phyloP scores from a whole-genome alignment of 1,140 invertebrate species.

The Akabosia matsudoensis region DNA sequence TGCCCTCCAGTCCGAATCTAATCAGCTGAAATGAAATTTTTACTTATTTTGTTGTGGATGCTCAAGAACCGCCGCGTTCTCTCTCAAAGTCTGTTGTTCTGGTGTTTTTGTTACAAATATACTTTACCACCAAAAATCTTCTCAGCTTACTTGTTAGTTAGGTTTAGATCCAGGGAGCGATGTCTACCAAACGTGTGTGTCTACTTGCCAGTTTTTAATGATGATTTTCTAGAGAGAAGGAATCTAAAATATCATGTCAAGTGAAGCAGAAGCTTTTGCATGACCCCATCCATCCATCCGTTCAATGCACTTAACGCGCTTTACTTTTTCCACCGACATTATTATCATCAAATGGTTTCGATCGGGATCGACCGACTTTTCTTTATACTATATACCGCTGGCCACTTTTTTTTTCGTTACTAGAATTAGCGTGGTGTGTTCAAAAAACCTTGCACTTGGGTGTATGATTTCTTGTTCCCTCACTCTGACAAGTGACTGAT shows the following conservation, averaged over 20 bases:
- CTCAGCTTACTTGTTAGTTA: slow-evolving; percentile 8
- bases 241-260: slow-evolving; percentile 19
- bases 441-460: slow-evolving; percentile 15
- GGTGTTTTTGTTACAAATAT: slow-evolving; percentile 14
- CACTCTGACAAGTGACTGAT: slow-evolving; percentile 18
- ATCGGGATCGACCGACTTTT: background rate
- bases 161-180: background rate
- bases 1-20: slow-evolving; percentile 45
- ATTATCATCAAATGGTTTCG: too few relatives aligned
- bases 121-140: slow-evolving; percentile 6
- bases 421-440: background rate
- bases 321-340: background rate
- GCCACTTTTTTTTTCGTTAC: slow-evolving; percentile 25
- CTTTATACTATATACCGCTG: slow-evolving; percentile 34
- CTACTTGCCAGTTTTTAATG: background rate
- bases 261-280: background rate
- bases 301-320: slow-evolving; percentile 18
- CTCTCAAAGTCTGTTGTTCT: background rate
- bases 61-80: background rate
- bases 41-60: background rate
- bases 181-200: too few relatives aligned
- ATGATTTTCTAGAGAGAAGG: background rate
- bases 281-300: slow-evolving; percentile 19
- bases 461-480: too few relatives aligned
- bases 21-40: slow-evolving; percentile 47